Evolutionary conservation across 2,797 vertebrate species (phyloP).

Genomic region (Clarias laeviceps): DNA sequence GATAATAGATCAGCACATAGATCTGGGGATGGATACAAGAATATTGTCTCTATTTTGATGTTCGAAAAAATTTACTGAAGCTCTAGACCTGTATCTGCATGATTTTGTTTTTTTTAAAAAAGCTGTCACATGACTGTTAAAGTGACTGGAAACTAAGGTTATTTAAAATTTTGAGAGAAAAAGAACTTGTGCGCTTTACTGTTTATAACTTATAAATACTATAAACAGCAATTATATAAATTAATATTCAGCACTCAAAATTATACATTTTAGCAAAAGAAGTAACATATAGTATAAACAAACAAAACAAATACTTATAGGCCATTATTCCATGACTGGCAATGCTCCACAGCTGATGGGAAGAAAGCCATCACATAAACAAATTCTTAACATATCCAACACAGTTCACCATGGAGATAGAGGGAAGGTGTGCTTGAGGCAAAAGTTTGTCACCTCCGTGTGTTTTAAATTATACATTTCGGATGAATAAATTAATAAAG

Average conservation of each 20-base stretch:
- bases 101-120: background rate
- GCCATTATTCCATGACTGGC: background rate
- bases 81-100: background rate
- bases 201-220: background rate
- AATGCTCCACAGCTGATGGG: background rate
- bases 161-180: conserved; percentile 6
- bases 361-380: background rate
- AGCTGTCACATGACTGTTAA: conserved; percentile 1
- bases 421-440: background rate
- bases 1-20: too few species aligned
- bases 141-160: background rate
- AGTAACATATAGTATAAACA: background rate
- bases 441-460: background rate
- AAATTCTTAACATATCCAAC: background rate
- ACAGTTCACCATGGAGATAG: background rate
- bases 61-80: background rate
- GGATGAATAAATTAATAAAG: background rate
- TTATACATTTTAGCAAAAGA: conserved; percentile 6
- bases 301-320: conserved; percentile 11
- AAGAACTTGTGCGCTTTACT: background rate
- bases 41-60: background rate
- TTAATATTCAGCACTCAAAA: conserved; percentile 15
- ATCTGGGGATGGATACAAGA: too few species aligned
- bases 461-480: background rate
- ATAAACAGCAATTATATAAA: conserved; percentile 18